These are phyloP conservation scores for Napeogenes inachia DNA, from an alignment of 2,888 invertebrate species.

Conservation along the genomic window DNA sequence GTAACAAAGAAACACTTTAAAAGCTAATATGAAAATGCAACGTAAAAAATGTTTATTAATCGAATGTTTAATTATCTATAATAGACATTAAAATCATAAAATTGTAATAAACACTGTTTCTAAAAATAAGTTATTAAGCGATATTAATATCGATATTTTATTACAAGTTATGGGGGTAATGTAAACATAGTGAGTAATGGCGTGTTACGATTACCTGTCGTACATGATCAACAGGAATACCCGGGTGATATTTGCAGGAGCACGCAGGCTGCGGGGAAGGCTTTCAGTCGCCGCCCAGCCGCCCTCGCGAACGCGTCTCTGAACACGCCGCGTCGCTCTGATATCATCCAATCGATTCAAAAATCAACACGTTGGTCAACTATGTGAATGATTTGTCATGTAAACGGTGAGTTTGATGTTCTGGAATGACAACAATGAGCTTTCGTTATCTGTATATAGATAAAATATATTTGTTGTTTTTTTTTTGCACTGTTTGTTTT, in stretches of 20 bases:
- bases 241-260: conserved; percentile 64
- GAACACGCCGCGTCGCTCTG: conserved; percentile 37
- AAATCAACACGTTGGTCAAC: conserved; percentile 37
- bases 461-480: too few species aligned
- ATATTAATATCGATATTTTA: too few species aligned
- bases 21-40: too few species aligned
- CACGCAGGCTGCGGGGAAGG: conserved; percentile 47
- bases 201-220: conserved; percentile 62
- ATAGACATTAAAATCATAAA: too few species aligned
- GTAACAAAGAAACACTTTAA: too few species aligned
- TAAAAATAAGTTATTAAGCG: too few species aligned
- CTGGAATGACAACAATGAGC: conserved; percentile 7
- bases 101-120: too few species aligned
- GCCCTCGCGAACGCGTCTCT: conserved; percentile 57
- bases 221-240: conserved; percentile 68
- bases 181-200: conserved; percentile 31
- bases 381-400: conserved; percentile 6
- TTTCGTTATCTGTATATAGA: too few species aligned
- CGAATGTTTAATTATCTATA: too few species aligned
- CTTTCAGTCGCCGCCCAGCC: conserved; percentile 69
- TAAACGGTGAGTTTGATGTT: conserved; percentile 14
- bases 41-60: too few species aligned
- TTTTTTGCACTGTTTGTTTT: too few species aligned
- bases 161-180: conserved; percentile 20
- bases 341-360: conserved; percentile 37